Percentiles rank a stretch among this genome's conserved stretches.
Conservation (phyloP, 1,140 invertebrate species). For the Camponotus pennsylvanicus region DNA sequence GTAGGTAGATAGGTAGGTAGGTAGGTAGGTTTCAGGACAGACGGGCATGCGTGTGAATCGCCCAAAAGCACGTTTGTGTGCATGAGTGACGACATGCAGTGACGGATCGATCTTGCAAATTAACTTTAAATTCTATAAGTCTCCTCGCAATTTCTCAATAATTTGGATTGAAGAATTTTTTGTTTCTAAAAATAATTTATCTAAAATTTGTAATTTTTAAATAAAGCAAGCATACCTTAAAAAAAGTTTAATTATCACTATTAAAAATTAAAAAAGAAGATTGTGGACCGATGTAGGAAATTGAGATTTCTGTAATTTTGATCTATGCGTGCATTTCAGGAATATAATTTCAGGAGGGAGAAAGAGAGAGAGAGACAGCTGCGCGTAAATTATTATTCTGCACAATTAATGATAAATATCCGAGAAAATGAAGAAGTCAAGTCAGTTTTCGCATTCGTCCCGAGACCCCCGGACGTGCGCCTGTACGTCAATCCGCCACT, state of each 20-base stretch:
- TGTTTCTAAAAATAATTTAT: no score
- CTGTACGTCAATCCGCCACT: constrained; percentile 41
- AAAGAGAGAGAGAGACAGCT: no score
- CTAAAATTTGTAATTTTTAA: not conserved
- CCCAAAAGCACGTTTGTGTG: constrained; percentile 27
- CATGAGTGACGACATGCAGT: not conserved
- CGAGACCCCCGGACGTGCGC: not conserved
- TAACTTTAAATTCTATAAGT: not conserved
- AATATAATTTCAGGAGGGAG: no score
- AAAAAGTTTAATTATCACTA: not conserved
- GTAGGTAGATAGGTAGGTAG: no score
- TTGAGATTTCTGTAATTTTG: not conserved
- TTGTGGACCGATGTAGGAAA: not conserved
- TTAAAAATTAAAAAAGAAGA: not conserved
- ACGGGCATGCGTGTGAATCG: constrained; percentile 67
- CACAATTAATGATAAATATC: not conserved
- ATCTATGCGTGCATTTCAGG: not conserved
- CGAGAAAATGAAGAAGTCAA: not conserved
- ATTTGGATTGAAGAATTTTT: no score
- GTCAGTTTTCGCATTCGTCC: not conserved
- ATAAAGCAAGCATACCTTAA: not conserved
- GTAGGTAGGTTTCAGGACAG: constrained; percentile 29
- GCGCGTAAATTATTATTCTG: not conserved
- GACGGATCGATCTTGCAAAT: not conserved
- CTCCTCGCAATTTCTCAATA: no score